These are phyloP conservation scores for Lissonota sp. DNA, from an alignment of 2,888 invertebrate genomes.

Conservation along the genomic window DNA sequence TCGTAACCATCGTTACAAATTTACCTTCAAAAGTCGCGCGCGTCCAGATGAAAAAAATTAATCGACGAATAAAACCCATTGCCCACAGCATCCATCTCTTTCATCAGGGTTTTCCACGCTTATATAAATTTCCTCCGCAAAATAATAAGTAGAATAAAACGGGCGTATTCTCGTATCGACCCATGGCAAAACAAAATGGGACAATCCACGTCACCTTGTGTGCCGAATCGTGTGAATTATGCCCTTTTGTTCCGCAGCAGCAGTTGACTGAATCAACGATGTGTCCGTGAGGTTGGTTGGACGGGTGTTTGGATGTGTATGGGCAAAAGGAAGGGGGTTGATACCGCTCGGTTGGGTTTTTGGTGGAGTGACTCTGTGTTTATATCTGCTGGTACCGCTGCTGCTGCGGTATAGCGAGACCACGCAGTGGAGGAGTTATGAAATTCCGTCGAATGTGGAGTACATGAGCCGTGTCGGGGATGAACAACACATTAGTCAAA, in stretches of 20 bases:
- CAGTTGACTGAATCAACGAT: too few species aligned
- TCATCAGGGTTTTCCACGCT: not conserved
- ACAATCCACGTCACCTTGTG: too few species aligned
- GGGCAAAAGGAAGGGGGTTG: not conserved
- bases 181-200: too few species aligned
- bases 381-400: slow-evolving; percentile 4
- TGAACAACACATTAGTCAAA: slow-evolving; percentile 83
- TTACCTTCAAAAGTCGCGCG: too few species aligned
- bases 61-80: slow-evolving; percentile 41
- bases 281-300: not conserved
- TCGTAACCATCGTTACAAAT: slow-evolving; percentile 17
- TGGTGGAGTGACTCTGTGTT: slow-evolving; percentile 20
- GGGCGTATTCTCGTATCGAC: not conserved
- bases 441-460: slow-evolving; percentile 75
- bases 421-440: slow-evolving; percentile 67
- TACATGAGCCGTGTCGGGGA: slow-evolving; percentile 79
- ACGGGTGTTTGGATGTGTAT: not conserved
- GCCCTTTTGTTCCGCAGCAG: too few species aligned
- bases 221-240: too few species aligned
- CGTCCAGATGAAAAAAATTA: slow-evolving; percentile 46
- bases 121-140: not conserved
- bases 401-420: slow-evolving; percentile 17
- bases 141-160: slow-evolving; percentile 38
- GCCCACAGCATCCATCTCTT: slow-evolving; percentile 20
- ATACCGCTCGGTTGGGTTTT: not conserved